Percentiles rank a stretch among this genome's conserved stretches.
These are phyloP conservation scores for Andrena dorsata DNA, from an alignment of 2,888 invertebrate species.

Conservation along the genomic window DNA sequence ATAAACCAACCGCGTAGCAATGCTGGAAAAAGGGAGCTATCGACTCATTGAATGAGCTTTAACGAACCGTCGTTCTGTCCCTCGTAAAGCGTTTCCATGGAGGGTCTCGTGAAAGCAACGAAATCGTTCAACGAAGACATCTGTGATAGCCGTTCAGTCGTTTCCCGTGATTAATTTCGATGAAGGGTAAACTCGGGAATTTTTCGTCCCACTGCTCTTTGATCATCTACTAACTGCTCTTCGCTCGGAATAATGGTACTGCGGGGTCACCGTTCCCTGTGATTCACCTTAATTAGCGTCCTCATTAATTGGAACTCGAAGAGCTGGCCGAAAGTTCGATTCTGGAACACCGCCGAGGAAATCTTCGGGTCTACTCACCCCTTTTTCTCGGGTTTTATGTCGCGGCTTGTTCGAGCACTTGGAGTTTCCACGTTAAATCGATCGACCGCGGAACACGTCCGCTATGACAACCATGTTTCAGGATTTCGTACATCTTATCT, in stretches of 20 bases:
- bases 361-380: constrained; percentile 43
- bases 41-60: background rate
- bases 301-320: constrained; percentile 71
- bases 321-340: constrained; percentile 39
- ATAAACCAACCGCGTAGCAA: background rate
- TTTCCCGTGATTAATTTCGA: constrained; percentile 58
- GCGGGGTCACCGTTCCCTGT: constrained; percentile 57
- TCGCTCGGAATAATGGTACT: constrained; percentile 64
- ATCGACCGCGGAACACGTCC: constrained; percentile 36
- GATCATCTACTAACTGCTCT: constrained; percentile 60
- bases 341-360: constrained; percentile 31
- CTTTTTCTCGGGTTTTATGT: constrained; percentile 31
- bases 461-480: constrained; percentile 37
- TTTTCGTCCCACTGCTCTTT: constrained; percentile 58
- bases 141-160: constrained; percentile 7
- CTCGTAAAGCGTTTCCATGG: background rate
- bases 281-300: constrained; percentile 68
- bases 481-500: constrained; percentile 29
- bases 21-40: background rate
- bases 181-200: constrained; percentile 40
- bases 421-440: constrained; percentile 27
- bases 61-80: background rate
- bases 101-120: background rate
- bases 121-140: constrained; percentile 8
- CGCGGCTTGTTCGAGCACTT: constrained; percentile 44